Evolutionary conservation across 2,888 invertebrate genomes (phyloP), one percentile per base, ranked within the genome.

Genomic region (Tinea pellionella): DNA sequence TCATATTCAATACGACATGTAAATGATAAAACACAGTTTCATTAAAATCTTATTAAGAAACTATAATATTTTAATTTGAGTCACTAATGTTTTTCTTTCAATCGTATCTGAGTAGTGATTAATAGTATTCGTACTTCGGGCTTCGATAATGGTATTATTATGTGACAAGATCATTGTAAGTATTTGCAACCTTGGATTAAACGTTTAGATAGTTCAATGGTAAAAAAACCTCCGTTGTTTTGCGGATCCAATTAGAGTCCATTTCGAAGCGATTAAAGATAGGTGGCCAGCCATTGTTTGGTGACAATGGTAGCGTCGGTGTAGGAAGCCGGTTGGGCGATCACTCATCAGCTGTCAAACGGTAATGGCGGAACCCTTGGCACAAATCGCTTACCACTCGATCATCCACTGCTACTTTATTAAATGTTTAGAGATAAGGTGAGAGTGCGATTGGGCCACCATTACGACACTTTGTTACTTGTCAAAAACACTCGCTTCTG

Each of bases 181-280:
- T 57, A 57, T 15, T 32, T 32, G 57, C 57, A 24, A 57, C 57
- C 57, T 57, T 57, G 57, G 57, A 57, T 57, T 30, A 57, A 57
- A 16, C 57, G 57, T 15, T 57, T 32, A 57, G 57, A 53, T 53
- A 18, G 16, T 24, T 18, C 16, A 13, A 24, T 55, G 18, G 18
- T 29, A 30, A 71, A 72, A 70, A 70, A 70, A 64, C 63, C 64
- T 64, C 66, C 68, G 63, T 63, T 64, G 75, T 75, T 78, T 83
- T 65, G 82, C 80, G 77, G 77, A 73, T 77, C 86, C 85, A 87
- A 87, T 87, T 87, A 86, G 78, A 80, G 73, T 74, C 72, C 71
- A 75, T 82, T 80, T 81, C 77, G 76, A 78, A 71, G 73, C 72
- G 86, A 86, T 86, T 76, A 72, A 71, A 86, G 86, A 87, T 86